A percentile compares a stretch with the other conserved stretches of the same genome.
phyloP scores from a whole-genome alignment of 2,888 invertebrate species.

The Lottia gigantea region DNA sequence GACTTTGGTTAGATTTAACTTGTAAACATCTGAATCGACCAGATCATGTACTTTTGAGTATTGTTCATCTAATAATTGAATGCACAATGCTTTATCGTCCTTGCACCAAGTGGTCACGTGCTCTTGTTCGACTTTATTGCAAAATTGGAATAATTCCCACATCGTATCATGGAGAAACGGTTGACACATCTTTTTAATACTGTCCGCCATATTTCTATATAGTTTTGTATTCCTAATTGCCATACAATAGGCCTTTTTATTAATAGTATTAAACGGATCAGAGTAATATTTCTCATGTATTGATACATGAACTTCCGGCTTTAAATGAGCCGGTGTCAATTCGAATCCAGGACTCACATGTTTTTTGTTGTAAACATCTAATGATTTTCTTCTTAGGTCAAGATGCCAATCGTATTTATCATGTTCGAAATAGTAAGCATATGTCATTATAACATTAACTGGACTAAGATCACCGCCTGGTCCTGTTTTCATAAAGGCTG shows the following conservation, averaged over 20 bases:
- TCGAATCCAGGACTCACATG: background rate
- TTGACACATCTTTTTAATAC: background rate
- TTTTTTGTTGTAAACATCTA: background rate
- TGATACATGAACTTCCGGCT: background rate
- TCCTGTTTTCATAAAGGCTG: background rate
- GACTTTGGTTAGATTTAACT: too few species aligned
- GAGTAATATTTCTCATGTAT: background rate
- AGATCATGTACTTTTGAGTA: too few species aligned
- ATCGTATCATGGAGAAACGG: background rate
- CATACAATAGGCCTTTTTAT: background rate
- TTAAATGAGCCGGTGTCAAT: background rate
- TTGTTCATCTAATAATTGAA: too few species aligned
- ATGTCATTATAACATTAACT: background rate
- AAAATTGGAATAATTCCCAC: background rate
- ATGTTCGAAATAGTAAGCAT: background rate
- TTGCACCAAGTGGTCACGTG: conserved; percentile 1
- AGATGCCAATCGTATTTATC: conserved; percentile 3
- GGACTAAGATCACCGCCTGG: background rate
- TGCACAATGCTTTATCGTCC: background rate
- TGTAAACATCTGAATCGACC: too few species aligned
- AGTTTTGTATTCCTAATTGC: background rate
- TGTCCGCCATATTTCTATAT: background rate
- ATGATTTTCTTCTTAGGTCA: background rate
- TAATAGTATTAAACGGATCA: background rate
- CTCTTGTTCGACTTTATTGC: background rate